Percentiles rank a stretch among this genome's conserved stretches.
Conservation (phyloP, 2,888 invertebrate genomes). For the Parascotia fuliginaria region DNA sequence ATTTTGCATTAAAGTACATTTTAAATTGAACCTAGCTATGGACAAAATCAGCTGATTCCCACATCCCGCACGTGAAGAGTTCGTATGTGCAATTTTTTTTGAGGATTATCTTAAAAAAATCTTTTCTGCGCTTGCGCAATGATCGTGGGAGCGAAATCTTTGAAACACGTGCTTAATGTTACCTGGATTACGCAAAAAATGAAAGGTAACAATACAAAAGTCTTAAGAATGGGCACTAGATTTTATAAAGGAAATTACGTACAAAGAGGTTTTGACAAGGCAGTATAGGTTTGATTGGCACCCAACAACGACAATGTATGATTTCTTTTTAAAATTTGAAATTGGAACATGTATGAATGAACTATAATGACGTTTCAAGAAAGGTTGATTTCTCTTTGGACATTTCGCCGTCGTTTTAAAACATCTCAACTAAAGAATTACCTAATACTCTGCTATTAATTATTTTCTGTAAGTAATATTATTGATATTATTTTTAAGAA, state of each 20-base stretch:
- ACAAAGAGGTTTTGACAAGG: constrained; percentile 46
- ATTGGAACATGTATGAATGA: not conserved
- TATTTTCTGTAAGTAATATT: no score
- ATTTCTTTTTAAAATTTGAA: no score
- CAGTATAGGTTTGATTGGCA: constrained; percentile 53
- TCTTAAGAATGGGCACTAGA: constrained; percentile 29
- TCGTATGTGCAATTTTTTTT: constrained; percentile 67
- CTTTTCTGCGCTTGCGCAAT: constrained; percentile 66
- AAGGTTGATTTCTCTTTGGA: no score
- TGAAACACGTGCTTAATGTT: constrained; percentile 62
- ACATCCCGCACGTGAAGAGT: constrained; percentile 68
- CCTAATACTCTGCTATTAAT: no score
- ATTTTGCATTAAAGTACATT: not conserved
- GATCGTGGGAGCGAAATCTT: constrained; percentile 67
- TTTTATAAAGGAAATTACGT: constrained; percentile 21
- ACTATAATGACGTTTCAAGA: no score
- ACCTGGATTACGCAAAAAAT: constrained; percentile 63
- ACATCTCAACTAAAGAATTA: no score
- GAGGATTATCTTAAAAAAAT: constrained; percentile 59
- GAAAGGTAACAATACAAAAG: constrained; percentile 28
- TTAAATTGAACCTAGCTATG: not conserved
- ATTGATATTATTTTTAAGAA: no score
- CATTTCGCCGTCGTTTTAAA: no score
- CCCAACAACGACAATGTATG: no score
- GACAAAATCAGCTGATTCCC: constrained; percentile 73